Conservation (phyloP, 2,797 vertebrate species). For the Amniataba percoides region DNA sequence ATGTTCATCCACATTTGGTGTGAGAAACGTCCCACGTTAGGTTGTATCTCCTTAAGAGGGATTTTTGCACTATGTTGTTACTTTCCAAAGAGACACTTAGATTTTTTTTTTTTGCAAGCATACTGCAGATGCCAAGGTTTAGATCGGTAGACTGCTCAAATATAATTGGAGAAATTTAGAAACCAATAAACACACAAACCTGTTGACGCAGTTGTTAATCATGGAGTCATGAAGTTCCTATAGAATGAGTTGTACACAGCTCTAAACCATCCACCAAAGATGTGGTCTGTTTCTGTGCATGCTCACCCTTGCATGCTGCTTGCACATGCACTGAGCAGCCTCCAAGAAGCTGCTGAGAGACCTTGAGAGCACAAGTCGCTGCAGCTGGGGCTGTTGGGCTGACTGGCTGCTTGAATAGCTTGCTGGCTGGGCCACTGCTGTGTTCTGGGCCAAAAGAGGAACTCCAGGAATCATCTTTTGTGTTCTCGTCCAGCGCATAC, state of each 20-base stretch:
- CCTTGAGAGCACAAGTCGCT: constrained; percentile 14
- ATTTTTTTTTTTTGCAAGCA: neutral
- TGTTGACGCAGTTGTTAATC: neutral
- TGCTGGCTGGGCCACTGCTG: constrained; percentile 39
- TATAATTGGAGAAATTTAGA: neutral
- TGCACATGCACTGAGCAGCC: constrained; percentile 19
- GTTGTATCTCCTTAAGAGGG: constrained; percentile 26
- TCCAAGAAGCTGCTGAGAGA: constrained; percentile 39
- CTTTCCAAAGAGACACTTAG: neutral
- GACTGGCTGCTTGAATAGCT: constrained; percentile 31
- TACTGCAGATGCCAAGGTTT: constrained; percentile 4
- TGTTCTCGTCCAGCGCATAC: constrained; percentile 58
- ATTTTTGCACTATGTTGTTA: neutral
- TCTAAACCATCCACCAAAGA: constrained; percentile 14
- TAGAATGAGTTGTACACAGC: neutral
- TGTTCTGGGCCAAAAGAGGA: constrained; percentile 56
- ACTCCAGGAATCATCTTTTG: constrained; percentile 73
- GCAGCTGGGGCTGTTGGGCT: constrained; percentile 44
- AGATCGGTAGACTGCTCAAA: neutral
- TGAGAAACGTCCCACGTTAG: neutral
- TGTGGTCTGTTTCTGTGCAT: constrained; percentile 21
- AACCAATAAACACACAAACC: neutral
- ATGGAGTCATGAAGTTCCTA: neutral
- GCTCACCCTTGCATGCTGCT: neutral
- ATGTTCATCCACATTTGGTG: constrained; percentile 24